phyloP scores from a whole-genome alignment of 2,888 invertebrate genomes.

The Eledona agricola region DNA sequence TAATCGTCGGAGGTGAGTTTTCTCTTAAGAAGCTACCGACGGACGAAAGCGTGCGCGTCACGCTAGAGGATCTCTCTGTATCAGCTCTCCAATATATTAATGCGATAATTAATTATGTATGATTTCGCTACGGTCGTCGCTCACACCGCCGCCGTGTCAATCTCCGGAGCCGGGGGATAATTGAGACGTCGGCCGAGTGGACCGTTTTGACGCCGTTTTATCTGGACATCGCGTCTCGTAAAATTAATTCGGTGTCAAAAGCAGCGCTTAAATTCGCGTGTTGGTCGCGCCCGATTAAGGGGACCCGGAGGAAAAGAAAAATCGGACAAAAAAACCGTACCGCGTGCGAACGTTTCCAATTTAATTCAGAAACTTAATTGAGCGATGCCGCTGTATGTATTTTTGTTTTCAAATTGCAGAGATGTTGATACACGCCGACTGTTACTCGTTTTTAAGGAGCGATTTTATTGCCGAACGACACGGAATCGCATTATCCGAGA shows the following conservation, averaged over 20 bases:
- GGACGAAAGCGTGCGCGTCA: conserved; percentile 28
- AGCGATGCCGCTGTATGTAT: conserved; percentile 42
- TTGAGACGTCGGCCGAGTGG: conserved; percentile 17
- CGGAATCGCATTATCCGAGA: conserved; percentile 10
- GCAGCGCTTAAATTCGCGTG: conserved; percentile 25
- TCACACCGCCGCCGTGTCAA: no score
- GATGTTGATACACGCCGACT: conserved; percentile 29
- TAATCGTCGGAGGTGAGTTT: conserved; percentile 21
- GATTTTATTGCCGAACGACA: conserved; percentile 24
- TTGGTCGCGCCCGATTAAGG: conserved; percentile 22
- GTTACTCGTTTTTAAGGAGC: conserved; percentile 32
- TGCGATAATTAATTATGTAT: conserved; percentile 59
- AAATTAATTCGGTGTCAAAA: conserved; percentile 32
- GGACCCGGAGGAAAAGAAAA: conserved; percentile 13
- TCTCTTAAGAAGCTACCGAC: conserved; percentile 26
- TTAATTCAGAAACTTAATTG: conserved; percentile 39
- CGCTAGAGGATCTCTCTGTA: conserved; percentile 29
- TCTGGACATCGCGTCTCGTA: conserved; percentile 28
- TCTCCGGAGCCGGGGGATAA: no score
- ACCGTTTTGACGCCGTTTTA: conserved; percentile 25
- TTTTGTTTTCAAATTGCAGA: conserved; percentile 37
- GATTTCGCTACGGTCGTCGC: conserved; percentile 56
- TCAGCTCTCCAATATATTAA: conserved; percentile 46
- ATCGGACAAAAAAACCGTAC: conserved; percentile 11
- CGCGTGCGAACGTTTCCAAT: conserved; percentile 22